A percentile compares a stretch with the other conserved stretches of the same genome.
Conservation (phyloP, 2,888 invertebrate species). For the Eristalis arbustorum region DNA sequence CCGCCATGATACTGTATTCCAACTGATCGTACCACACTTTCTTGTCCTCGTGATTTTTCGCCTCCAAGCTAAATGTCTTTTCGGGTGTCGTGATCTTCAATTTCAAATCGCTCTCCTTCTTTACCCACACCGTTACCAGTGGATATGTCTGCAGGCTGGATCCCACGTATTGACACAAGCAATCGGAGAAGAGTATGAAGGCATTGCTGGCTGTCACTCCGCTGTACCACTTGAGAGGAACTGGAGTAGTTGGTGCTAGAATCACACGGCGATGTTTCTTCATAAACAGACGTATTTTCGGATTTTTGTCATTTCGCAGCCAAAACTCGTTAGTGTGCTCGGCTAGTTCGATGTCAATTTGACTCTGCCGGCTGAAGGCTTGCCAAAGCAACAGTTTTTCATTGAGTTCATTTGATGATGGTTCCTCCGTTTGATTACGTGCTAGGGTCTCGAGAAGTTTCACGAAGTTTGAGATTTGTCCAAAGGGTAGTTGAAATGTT, state of each 20-base stretch:
- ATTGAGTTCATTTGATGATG: conserved; percentile 72
- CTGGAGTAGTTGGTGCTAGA: conserved; percentile 87
- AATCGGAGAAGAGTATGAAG: conserved; percentile 91
- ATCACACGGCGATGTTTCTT: conserved; percentile 87
- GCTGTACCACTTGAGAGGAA: conserved; percentile 86
- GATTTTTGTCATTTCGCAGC: conserved; percentile 78
- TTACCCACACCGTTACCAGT: conserved; percentile 90
- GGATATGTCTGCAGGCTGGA: conserved; percentile 83
- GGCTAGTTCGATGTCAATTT: conserved; percentile 77
- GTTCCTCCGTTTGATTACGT: conserved; percentile 25
- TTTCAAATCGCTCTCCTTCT: conserved; percentile 85
- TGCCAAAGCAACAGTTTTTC: conserved; percentile 77
- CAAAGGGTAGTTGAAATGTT: conserved; percentile 77
- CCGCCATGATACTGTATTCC: conserved; percentile 86
- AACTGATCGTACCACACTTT: conserved; percentile 90
- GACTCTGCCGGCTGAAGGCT: conserved; percentile 74
- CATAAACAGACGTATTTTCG: conserved; percentile 79
- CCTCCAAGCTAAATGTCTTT: conserved; percentile 86
- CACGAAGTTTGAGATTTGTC: conserved; percentile 75
- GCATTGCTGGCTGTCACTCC: conserved; percentile 87
- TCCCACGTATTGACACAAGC: conserved; percentile 84
- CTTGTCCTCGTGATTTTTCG: conserved; percentile 85
- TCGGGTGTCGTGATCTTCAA: conserved; percentile 89
- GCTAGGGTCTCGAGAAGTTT: conserved; percentile 76
- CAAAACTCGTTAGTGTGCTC: conserved; percentile 78